Evolutionary conservation across 2,113 vertebrate genomes (phyloP), one percentile per base, ranked within the genome.

Genomic region (Meles meles): DNA sequence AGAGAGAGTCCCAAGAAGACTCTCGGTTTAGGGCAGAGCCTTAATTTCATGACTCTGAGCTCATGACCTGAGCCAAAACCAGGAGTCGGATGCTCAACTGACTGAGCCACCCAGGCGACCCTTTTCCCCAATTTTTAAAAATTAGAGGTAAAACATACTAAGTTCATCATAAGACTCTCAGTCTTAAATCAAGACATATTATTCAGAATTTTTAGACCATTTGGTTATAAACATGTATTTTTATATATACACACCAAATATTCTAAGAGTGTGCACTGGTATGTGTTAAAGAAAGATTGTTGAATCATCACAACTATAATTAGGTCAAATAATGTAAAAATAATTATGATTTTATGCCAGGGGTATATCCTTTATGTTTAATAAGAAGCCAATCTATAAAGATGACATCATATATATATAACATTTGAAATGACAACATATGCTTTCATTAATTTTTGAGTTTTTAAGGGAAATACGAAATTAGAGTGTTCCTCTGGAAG

Each of bases 141-240:
- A 92, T 55, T 93, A 96, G 85, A 97, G 76, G 23, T 71, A 71
- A 95, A 93, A 65, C 20, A 55, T 49, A 90, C 14, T 47, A 94
- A 91, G 93, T 82, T 90, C 47, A 72, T 86, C 47, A 79, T 18
- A 77, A 90, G 59, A 92, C 49, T 94, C 23, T 93, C 71, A 89
- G 20, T 95, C 88, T 93, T 95, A 96, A 97, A 90, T 92, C n/a
- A 96, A 96, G 34, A 67, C 8, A 49, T 61, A 55, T 55, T 85
- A 87, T 13, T 63, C 37, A 96, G 20, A 88, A 44, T 7, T 63
- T 86, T 92, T 59, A 92, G 69, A 29, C 4, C 25, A 96, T 84
- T 79, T 94, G 11, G 5, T 81, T 88, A 55, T 85, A 95, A 57
- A 59, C 77, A 49, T 79, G 31, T 72, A 67, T 67, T 83, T 80